Base-by-base conservation (phyloP, 2,797 vertebrate species). In the Thaleichthys pacificus region DNA sequence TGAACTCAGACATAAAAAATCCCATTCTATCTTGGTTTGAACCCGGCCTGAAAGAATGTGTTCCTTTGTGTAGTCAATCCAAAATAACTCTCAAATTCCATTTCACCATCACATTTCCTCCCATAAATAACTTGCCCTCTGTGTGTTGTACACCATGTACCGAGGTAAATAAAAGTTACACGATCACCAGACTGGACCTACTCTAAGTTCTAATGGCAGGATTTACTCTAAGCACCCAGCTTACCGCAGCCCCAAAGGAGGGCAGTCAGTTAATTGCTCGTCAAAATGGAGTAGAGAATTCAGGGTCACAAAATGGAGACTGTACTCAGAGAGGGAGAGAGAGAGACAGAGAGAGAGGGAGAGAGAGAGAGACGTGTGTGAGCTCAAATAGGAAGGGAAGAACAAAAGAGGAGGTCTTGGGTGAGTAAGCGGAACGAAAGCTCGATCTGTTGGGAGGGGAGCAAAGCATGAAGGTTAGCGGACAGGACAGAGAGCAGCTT, bases 191-290 rank as follows among this genome's bases (percentile, higher is more conserved):
- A 35, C 32, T 65, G n/a, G 63, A 11, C 63, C 21, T 65, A 35
- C n/a, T 22, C 11, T 65, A 9, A 14, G 11, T n/a, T 65, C n/a
- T 47, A 47, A 22, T 38, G 12, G 11, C 42, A 47, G 32, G 38
- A 22, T 11, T 49, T 49, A 49, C 12, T 47, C 11, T 5, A 7
- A 49, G 11, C 35, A 12, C 38, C 22, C 32, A 26, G 21, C 64
- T 26, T 12, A 26, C 35, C 15, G 47, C 24, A 68, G 74, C 57
- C 14, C 22, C 82, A 77, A 60, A 68, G 71, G 77, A 69, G 69
- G 80, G 9, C 54, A 60, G 78, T 78, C 70, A 75, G 85, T 84
- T 87, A 86, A 90, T 88, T 89, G 80, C 73, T 69, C 74, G 71
- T 84, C 77, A 64, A 72, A 77, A 80, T 14, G 51, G 82, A 77